Evolutionary conservation across 2,797 vertebrate genomes (phyloP), one percentile per base, ranked within the genome.

Genomic region (Arvicola amphibius): DNA sequence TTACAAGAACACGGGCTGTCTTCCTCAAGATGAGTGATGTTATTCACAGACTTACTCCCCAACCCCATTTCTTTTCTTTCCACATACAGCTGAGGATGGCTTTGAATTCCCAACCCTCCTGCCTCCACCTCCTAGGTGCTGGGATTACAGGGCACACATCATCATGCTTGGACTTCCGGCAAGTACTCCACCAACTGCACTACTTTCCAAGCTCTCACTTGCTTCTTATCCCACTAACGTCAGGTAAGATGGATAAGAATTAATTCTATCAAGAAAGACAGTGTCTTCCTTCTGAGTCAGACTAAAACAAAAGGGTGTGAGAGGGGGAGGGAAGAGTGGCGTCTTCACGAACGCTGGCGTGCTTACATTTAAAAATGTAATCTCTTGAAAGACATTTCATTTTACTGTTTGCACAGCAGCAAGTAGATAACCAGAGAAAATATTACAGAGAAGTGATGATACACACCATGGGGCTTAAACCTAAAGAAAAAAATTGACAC

Each of bases 251-350:
- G 93, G 88, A 93, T 25, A 83, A 46, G 79, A 94, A 43, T 71
- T 91, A 53, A 53, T 53, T 53, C 53, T 53, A 53, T 53, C 53
- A 53, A 53, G 53, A 94, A 89, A 97, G 67, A 77, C 73, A 53
- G 91, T 81, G 96, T 96, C 81, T 89, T 94, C 91, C 73, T 86
- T 93, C 85, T 79, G 85, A 95, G 78, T 97, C 92, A 96, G 53
- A 93, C 0, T 90, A 79, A 95, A 89, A 96, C 43, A 89, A 84
- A 93, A 94, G 40, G 21, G 48, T 85, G 25, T 85, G 29, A 93
- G 88, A 96, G 95, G 87, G 51, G 61, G 77, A 63, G 81, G 83
- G 61, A 65, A 90, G n/a, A 53, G 65, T 46, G 46, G 69, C 83
- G 32, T 86, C 81, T 78, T 76, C 74, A 37, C 9, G n/a, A 88